phyloP scores from a whole-genome alignment of 1,140 invertebrate genomes.

The Procambarus virginalis region DNA sequence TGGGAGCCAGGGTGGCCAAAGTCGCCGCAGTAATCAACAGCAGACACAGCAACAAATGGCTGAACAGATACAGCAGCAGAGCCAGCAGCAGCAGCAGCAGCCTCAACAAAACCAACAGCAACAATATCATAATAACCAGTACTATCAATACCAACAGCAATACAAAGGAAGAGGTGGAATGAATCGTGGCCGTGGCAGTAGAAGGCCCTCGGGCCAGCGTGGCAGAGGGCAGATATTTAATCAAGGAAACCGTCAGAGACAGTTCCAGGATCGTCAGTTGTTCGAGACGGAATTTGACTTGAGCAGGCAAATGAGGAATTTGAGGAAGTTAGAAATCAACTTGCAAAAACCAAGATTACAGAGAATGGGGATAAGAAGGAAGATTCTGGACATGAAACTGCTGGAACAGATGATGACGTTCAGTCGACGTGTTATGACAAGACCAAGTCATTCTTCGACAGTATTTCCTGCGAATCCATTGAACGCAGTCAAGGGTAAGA shows the following conservation, averaged over 20 bases:
- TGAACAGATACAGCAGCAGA: conserved; percentile 27
- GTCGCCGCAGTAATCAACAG: conserved; percentile 25
- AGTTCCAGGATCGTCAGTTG: conserved; percentile 69
- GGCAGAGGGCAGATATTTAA: conserved; percentile 48
- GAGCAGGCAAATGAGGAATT: conserved; percentile 97
- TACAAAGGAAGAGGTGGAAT: conserved; percentile 56
- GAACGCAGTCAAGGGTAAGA: conserved; percentile 89
- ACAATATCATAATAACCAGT: conserved; percentile 58
- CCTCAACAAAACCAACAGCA: conserved; percentile 17
- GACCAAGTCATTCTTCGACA: conserved; percentile 98
- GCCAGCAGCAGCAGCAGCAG: conserved; percentile 39
- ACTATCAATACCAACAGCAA: conserved; percentile 53
- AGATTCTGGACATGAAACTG: conserved; percentile 72
- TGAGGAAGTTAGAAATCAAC: conserved; percentile 89
- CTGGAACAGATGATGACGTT: conserved; percentile 79
- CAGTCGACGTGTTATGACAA: conserved; percentile 87
- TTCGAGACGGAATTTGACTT: conserved; percentile 97
- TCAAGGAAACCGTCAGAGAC: conserved; percentile 62
- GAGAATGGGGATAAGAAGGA: conserved; percentile 79
- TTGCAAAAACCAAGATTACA: conserved; percentile 88
- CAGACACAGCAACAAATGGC: conserved; percentile 9
- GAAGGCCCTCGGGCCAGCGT: conserved; percentile 43
- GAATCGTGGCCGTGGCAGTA: conserved; percentile 56
- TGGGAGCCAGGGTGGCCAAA: conserved; percentile 27
- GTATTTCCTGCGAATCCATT: conserved; percentile 97